These are phyloP conservation scores for Polyergus mexicanus DNA, from an alignment of 1,140 invertebrate species.

Conservation along the genomic window DNA sequence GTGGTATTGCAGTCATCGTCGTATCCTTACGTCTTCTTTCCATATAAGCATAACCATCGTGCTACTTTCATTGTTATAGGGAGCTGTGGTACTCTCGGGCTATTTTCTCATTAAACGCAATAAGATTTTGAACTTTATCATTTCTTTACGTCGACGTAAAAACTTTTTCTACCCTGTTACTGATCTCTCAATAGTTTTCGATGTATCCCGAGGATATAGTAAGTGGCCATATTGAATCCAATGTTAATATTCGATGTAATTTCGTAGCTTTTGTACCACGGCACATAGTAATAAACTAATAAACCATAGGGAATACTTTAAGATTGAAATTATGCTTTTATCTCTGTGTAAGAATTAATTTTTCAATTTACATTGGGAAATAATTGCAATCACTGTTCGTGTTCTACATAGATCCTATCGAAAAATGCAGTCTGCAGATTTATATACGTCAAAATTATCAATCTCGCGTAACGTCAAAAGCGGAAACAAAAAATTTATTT, in stretches of 20 bases:
- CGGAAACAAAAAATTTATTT: background rate
- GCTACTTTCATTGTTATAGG: constrained; percentile 19
- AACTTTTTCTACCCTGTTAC: constrained; percentile 74
- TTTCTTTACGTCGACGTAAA: constrained; percentile 70
- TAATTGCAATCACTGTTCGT: constrained; percentile 44
- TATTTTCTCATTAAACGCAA: constrained; percentile 76
- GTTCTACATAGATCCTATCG: background rate
- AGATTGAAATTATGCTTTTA: constrained; percentile 50
- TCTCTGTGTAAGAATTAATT: constrained; percentile 30
- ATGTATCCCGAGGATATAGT: constrained; percentile 58
- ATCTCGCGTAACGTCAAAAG: background rate
- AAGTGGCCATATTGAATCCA: constrained; percentile 61
- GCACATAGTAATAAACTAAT: constrained; percentile 44
- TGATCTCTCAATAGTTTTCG: constrained; percentile 63
- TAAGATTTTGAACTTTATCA: constrained; percentile 75
- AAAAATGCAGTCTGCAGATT: background rate
- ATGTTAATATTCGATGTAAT: constrained; percentile 67
- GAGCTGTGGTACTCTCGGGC: constrained; percentile 47
- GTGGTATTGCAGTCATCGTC: constrained; percentile 47
- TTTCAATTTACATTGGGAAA: constrained; percentile 23
- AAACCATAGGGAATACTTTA: constrained; percentile 51
- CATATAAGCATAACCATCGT: background rate
- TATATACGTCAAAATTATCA: constrained; percentile 27
- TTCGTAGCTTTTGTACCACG: constrained; percentile 50
- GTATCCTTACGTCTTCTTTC: background rate